Evolutionary conservation across 1,140 invertebrate species (phyloP).

Genomic region (Trialeurodes vaporariorum): DNA sequence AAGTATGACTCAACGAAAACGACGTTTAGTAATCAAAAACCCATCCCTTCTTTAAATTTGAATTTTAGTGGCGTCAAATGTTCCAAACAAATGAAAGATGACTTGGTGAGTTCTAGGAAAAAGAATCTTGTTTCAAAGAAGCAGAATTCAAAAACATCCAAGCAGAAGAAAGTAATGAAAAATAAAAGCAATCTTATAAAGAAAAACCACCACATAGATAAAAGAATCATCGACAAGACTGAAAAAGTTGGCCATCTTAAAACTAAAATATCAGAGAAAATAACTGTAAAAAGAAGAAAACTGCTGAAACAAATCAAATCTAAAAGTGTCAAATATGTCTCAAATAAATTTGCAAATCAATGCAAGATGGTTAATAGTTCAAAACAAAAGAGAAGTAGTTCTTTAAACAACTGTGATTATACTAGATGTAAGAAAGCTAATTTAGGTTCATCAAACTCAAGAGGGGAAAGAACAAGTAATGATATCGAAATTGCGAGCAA

Average conservation of each 20-base stretch:
- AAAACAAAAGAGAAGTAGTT: background rate
- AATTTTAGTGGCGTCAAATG: background rate
- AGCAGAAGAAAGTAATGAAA: background rate
- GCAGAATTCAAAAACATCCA: background rate
- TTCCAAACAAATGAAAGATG: background rate
- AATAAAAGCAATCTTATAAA: background rate
- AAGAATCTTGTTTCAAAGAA: background rate
- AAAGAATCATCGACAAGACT: no score
- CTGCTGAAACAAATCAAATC: background rate
- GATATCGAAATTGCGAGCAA: background rate
- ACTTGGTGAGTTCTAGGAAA: background rate
- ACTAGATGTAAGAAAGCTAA: background rate
- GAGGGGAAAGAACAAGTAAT: background rate
- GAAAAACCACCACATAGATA: background rate
- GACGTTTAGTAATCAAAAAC: background rate
- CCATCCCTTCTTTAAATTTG: background rate
- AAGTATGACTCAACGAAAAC: background rate
- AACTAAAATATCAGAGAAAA: background rate
- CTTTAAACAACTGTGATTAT: background rate
- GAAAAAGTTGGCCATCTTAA: background rate
- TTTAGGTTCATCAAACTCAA: background rate
- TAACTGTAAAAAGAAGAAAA: background rate
- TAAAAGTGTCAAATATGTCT: background rate
- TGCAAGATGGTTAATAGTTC: background rate
- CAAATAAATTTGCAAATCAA: background rate